Evolutionary conservation across 2,888 invertebrate species (phyloP).

Genomic region (Petrolisthes manimaculis): DNA sequence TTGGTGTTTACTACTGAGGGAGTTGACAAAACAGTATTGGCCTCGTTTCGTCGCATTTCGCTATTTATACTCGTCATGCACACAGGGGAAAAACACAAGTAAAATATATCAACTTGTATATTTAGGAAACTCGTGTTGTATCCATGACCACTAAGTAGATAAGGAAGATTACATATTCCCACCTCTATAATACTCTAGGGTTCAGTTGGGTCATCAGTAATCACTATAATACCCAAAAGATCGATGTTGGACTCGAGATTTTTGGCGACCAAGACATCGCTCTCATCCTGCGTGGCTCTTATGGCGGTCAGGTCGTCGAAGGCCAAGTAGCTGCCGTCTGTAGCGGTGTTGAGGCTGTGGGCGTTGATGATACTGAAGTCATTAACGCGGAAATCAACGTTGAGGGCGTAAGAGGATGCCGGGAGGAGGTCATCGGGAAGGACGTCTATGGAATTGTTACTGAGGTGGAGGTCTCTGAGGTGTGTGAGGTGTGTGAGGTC

Average conservation of each 20-base stretch:
- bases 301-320: constrained; percentile 4
- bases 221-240: neutral
- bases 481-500: constrained; percentile 6
- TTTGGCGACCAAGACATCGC: neutral
- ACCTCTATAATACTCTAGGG: neutral
- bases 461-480: neutral
- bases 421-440: constrained; percentile 8
- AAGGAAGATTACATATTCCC: too few relatives aligned
- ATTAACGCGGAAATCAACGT: neutral
- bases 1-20: too few relatives aligned
- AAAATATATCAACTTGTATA: too few relatives aligned
- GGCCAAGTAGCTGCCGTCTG: neutral
- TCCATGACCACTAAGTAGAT: too few relatives aligned
- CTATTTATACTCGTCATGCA: too few relatives aligned
- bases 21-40: too few relatives aligned
- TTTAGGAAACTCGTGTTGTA: too few relatives aligned
- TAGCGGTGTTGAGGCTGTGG: constrained; percentile 8
- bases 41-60: too few relatives aligned
- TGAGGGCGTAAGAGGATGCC: neutral
- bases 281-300: constrained; percentile 9
- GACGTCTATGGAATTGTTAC: neutral
- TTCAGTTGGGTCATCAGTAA: constrained; percentile 14
- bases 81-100: too few relatives aligned
- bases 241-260: constrained; percentile 12
- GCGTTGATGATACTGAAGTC: constrained; percentile 10